phyloP scores from a whole-genome alignment of 1,140 invertebrate species.

The Plectrocnemia conspersa region DNA sequence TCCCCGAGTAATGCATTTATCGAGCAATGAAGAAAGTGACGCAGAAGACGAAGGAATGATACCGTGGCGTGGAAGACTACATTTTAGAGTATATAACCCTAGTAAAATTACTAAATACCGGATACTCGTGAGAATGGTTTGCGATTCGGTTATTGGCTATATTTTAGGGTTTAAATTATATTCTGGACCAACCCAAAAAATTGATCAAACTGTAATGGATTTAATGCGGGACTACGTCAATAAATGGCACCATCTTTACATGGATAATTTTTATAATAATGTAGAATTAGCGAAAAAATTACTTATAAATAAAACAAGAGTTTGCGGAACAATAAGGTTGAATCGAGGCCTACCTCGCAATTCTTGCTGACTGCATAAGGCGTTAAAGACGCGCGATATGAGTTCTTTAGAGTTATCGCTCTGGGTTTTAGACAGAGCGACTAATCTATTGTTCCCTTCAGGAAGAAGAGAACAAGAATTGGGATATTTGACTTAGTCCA shows the following conservation, averaged over 20 bases:
- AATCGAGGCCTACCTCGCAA: constrained; percentile 64
- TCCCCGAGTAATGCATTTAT: no score
- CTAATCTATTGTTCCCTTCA: no score
- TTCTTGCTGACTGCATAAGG: constrained; percentile 76
- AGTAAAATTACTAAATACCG: constrained; percentile 34
- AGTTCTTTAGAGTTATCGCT: constrained; percentile 88
- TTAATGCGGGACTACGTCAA: constrained; percentile 10
- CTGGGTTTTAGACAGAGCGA: constrained; percentile 87
- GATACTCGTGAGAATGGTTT: constrained; percentile 33
- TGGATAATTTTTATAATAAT: constrained; percentile 31
- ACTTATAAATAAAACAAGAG: constrained; percentile 23
- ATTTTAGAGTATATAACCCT: constrained; percentile 32
- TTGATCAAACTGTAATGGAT: constrained; percentile 27
- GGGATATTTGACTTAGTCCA: no score
- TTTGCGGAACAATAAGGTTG: constrained; percentile 33
- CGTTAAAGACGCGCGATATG: constrained; percentile 86
- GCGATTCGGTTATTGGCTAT: constrained; percentile 30
- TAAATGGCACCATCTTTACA: constrained; percentile 12
- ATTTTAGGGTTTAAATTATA: constrained; percentile 33
- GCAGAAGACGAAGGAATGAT: constrained; percentile 34
- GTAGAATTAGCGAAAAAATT: constrained; percentile 22
- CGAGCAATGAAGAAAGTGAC: no score
- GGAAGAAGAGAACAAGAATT: no score
- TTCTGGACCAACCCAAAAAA: constrained; percentile 25
- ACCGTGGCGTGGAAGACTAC: constrained; percentile 27